phyloP scores from a whole-genome alignment of 1,140 invertebrate genomes.

The Procambarus clarkii region DNA sequence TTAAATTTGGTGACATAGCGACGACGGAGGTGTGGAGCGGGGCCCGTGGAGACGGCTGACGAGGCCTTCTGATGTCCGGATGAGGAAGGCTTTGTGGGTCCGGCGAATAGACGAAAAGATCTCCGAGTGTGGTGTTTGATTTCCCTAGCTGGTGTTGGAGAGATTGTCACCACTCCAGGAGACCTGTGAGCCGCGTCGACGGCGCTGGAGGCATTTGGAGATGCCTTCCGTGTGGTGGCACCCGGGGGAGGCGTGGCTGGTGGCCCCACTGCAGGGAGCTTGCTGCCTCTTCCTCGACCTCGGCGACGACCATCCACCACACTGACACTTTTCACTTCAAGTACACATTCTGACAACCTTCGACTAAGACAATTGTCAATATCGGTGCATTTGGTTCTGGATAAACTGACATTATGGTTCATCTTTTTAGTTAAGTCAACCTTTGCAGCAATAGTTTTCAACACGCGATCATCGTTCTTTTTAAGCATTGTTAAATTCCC shows the following conservation, averaged over 20 bases:
- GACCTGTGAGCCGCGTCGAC: too few species aligned
- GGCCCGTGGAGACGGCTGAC: too few species aligned
- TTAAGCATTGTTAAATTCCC: too few species aligned
- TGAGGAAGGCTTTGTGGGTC: too few species aligned
- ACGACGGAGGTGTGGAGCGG: too few species aligned
- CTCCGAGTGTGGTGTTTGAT: too few species aligned
- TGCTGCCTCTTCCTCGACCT: background rate
- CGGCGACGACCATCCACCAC: background rate
- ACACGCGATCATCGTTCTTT: too few species aligned
- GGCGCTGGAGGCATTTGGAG: background rate
- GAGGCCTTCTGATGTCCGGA: too few species aligned
- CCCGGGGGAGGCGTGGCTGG: background rate
- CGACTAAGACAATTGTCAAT: background rate
- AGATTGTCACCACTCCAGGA: too few species aligned
- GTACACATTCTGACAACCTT: background rate
- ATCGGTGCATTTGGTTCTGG: background rate
- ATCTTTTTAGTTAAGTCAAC: background rate
- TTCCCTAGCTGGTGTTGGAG: too few species aligned
- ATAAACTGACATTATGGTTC: background rate
- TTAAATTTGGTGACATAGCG: background rate
- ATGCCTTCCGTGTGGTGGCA: background rate
- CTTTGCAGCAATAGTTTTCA: background rate
- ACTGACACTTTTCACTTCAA: background rate
- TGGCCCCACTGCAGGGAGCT: background rate
- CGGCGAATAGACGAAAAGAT: too few species aligned